These are phyloP conservation scores for Hippotragus niger DNA, from an alignment of 2,113 vertebrate genomes.

Conservation along the genomic window DNA sequence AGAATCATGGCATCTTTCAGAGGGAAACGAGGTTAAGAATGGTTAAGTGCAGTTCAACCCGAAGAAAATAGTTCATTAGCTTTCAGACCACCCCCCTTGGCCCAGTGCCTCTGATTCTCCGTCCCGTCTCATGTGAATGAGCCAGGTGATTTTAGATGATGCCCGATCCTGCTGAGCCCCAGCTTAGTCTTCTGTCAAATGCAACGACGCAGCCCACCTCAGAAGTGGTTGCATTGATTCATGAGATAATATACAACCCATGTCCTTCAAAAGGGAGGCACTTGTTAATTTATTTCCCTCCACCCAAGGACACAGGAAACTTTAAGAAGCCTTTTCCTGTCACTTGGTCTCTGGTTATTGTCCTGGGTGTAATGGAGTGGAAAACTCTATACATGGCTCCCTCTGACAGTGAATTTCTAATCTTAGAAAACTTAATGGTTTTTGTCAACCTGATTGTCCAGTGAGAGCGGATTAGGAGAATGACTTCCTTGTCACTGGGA, in stretches of 20 bases:
- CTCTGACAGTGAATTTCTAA: conserved; percentile 73
- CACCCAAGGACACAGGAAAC: conserved; percentile 69
- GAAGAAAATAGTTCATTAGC: background rate
- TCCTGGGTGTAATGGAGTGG: conserved; percentile 74
- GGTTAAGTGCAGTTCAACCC: background rate
- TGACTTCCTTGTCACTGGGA: conserved; percentile 67
- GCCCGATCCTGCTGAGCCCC: background rate
- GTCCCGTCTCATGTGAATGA: background rate
- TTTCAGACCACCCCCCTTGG: background rate
- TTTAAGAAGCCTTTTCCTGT: conserved; percentile 66
- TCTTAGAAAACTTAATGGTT: conserved; percentile 76
- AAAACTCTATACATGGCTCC: conserved; percentile 68
- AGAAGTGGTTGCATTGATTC: conserved; percentile 18
- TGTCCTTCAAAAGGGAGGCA: conserved; percentile 33
- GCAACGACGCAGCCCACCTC: background rate
- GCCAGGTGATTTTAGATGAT: background rate
- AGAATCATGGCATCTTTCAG: background rate
- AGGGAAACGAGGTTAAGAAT: background rate
- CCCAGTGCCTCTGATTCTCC: background rate
- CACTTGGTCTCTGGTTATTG: conserved; percentile 70
- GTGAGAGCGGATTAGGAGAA: conserved; percentile 69
- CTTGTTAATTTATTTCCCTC: conserved; percentile 62
- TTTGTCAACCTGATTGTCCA: conserved; percentile 75
- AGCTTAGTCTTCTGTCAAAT: background rate
- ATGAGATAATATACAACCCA: conserved; percentile 53